Evolutionary conservation across 2,113 vertebrate genomes (phyloP).

Genomic region (Struthidea cinerea): DNA sequence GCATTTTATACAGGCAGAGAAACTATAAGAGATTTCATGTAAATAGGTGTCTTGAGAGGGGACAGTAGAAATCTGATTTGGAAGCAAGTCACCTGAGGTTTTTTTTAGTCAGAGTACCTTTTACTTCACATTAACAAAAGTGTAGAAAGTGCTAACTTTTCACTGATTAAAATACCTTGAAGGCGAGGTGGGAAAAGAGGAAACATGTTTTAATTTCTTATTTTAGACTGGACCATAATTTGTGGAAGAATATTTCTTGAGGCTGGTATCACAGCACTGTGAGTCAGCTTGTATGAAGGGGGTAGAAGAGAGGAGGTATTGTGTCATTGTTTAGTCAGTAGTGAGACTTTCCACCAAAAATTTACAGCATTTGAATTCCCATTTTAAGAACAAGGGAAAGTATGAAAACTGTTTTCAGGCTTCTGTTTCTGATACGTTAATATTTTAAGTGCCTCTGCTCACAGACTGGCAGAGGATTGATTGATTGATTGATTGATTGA

Average conservation of each 20-base stretch:
- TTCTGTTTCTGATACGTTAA: neutral
- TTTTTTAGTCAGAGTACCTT: conserved; percentile 50
- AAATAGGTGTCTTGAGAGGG: conserved; percentile 65
- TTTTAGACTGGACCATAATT: neutral
- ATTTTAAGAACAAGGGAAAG: neutral
- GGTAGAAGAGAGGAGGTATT: neutral
- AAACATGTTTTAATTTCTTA: neutral
- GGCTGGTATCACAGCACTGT: neutral
- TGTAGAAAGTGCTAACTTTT: conserved; percentile 54
- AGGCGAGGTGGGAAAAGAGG: neutral
- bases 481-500: neutral
- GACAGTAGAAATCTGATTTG: conserved; percentile 68
- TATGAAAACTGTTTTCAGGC: neutral
- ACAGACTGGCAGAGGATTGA: neutral
- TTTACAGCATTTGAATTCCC: neutral
- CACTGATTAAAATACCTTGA: conserved; percentile 54
- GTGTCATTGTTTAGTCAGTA: neutral
- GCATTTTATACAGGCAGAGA: conserved; percentile 72
- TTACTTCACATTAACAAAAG: conserved; percentile 35
- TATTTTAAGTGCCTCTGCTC: neutral
- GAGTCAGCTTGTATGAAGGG: neutral
- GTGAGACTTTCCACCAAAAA: neutral
- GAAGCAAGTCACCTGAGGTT: conserved; percentile 65
- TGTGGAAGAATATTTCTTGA: neutral
- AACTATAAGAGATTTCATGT: conserved; percentile 78